phyloP scores from a whole-genome alignment of 2,797 vertebrate species.

The Eremophila alpestris region DNA sequence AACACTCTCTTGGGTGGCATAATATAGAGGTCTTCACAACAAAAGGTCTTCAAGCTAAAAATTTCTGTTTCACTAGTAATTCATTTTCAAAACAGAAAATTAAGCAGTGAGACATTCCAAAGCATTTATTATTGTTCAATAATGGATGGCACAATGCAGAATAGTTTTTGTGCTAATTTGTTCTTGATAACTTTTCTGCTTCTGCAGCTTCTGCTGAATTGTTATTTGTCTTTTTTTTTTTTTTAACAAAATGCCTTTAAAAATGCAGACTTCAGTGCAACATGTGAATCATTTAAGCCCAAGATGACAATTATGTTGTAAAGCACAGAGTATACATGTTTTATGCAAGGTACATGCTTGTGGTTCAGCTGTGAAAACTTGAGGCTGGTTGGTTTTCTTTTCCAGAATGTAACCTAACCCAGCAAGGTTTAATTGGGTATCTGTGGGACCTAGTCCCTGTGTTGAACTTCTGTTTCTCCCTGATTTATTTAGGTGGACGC shows the following conservation, averaged over 20 bases:
- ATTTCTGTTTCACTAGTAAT: not conserved
- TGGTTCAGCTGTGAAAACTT: conserved; percentile 11
- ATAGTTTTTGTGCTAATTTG: not conserved
- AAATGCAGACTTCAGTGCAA: not conserved
- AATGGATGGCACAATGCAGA: not conserved
- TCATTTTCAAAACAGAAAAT: conserved; percentile 18
- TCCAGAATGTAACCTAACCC: not conserved
- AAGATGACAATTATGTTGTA: not conserved
- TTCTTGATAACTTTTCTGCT: not conserved
- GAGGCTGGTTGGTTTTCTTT: not conserved
- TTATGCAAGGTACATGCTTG: not conserved
- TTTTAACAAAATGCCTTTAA: not conserved
- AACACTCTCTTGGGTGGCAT: not conserved
- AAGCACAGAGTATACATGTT: not conserved
- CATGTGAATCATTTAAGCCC: not conserved
- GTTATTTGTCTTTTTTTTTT: no score
- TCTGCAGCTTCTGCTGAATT: not conserved
- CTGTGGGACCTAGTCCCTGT: not conserved
- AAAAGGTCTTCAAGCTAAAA: not conserved
- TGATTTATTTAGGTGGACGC: conserved; percentile 1
- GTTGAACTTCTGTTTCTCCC: not conserved
- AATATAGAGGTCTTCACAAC: not conserved
- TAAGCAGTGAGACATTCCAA: not conserved
- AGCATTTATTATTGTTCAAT: not conserved
- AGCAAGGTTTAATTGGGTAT: not conserved